These are phyloP conservation scores for Lucinisca nassula DNA, from an alignment of 2,888 invertebrate genomes.

Conservation along the genomic window DNA sequence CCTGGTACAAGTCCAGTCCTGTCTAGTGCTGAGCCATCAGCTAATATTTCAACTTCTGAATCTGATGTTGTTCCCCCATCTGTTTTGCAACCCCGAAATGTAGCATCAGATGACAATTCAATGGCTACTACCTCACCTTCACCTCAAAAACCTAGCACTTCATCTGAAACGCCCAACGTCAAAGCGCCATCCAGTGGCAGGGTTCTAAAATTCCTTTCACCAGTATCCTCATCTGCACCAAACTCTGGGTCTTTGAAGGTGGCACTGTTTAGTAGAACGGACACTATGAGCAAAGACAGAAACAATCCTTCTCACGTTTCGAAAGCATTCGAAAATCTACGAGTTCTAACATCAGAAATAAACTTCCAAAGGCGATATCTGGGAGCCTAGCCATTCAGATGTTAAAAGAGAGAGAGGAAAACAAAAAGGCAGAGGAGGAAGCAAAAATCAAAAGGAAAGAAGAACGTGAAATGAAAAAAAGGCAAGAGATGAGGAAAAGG, in stretches of 20 bases:
- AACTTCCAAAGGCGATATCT: slow-evolving; percentile 39
- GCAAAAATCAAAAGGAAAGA: slow-evolving; percentile 8
- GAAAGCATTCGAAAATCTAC: not conserved
- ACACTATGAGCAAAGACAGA: not conserved
- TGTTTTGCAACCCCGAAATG: too few species aligned
- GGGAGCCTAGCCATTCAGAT: slow-evolving; percentile 29
- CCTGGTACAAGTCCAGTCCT: not conserved
- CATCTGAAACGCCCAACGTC: too few species aligned
- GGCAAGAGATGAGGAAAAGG: too few species aligned
- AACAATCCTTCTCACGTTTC: not conserved
- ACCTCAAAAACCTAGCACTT: too few species aligned
- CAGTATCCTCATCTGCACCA: not conserved
- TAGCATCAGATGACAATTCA: too few species aligned
- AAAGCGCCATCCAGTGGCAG: not conserved
- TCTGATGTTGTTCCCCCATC: too few species aligned
- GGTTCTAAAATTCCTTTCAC: not conserved
- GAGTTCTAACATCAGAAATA: slow-evolving; percentile 9
- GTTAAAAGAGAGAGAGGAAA: slow-evolving; percentile 32
- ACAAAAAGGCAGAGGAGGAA: slow-evolving; percentile 28
- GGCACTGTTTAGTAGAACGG: not conserved
- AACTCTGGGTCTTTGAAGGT: not conserved
- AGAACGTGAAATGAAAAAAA: not conserved
- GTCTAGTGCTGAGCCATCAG: not conserved
- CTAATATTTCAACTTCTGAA: too few species aligned
- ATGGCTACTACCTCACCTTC: too few species aligned